Evolutionary conservation across 2,113 vertebrate species (phyloP), one percentile per base, ranked within the genome.

Genomic region (Protobothrops flavoviridis): DNA sequence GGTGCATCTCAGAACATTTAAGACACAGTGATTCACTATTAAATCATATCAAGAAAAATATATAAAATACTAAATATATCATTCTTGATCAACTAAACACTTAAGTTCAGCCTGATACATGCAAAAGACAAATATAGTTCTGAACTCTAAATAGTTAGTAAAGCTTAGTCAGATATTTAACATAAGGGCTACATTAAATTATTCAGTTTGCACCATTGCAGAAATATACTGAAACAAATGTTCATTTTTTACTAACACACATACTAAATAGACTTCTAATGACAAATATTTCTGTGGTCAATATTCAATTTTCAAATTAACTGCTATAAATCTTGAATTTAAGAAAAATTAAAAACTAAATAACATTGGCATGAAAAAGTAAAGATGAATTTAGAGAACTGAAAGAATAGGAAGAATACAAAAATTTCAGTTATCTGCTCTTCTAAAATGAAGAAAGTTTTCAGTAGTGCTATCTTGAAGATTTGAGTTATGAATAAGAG

Each of bases 401-500:
- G 88, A n/a, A 59, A 61, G 3, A 61, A 69, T 17, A 17, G 12
- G 10, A 85, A 59, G 90, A 74, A 11, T 33, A 6, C 15, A 23
- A 93, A 55, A 88, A 56, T 87, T 88, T 4, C 33, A 94, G 53
- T 90, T 26, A 29, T 85, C 81, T 0, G 0, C 91, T 89, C 26
- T 56, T 74, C 43, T 85, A 94, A 89, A 85, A 85, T 1, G 61
- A 53, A 24, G 29, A 89, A 95, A 94, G 89, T 94, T 95, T 94
- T 10, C 50, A 89, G 89, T 91, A 59, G 4, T 64, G 29, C 29
- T 88, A 4, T 69, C 91, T 92, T 95, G 89, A 95, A 92, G 91
- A 69, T 94, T 92, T 94, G 81, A 92, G 33, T 93, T 93, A 69
- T 91, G 95, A 96, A 93, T 87, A 92, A 94, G 92, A 91, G 94